Evolutionary conservation across 1,140 invertebrate genomes (phyloP).

Genomic region (Aricia agestis): DNA sequence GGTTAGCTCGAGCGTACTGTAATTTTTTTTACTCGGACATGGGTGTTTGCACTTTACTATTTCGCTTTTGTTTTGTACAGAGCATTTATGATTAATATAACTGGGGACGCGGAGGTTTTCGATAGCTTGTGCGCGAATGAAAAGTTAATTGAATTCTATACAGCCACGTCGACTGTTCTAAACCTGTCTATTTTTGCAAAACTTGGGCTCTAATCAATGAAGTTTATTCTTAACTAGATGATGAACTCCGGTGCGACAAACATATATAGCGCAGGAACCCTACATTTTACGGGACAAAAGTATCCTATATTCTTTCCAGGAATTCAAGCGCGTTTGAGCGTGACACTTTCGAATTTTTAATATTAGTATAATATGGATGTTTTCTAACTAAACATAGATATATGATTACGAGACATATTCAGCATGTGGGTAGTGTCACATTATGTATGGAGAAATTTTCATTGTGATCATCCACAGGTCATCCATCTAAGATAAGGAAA

Average conservation of each 20-base stretch:
- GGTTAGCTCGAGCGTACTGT: slow-evolving; percentile 63
- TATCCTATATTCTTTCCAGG: too few species aligned
- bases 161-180: slow-evolving; percentile 11
- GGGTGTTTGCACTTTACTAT: slow-evolving; percentile 60
- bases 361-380: too few species aligned
- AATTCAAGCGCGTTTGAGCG: too few species aligned
- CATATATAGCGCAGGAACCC: too few species aligned
- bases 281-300: too few species aligned
- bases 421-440: background rate
- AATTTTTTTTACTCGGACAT: slow-evolving; percentile 69
- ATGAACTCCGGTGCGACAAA: too few species aligned
- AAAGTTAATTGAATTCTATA: slow-evolving; percentile 5
- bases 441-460: background rate
- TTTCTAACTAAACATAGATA: too few species aligned
- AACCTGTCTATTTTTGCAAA: background rate
- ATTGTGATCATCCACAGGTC: slow-evolving; percentile 6
- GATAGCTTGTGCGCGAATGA: background rate
- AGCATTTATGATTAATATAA: slow-evolving; percentile 59
- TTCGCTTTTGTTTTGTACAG: slow-evolving; percentile 61
- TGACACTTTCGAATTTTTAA: too few species aligned
- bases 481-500: background rate
- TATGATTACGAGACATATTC: too few species aligned
- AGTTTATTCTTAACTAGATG: too few species aligned
- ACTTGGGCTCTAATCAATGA: too few species aligned
- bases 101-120: background rate